phyloP scores from a whole-genome alignment of 2,113 vertebrate genomes.

The Seriola rivoliana region DNA sequence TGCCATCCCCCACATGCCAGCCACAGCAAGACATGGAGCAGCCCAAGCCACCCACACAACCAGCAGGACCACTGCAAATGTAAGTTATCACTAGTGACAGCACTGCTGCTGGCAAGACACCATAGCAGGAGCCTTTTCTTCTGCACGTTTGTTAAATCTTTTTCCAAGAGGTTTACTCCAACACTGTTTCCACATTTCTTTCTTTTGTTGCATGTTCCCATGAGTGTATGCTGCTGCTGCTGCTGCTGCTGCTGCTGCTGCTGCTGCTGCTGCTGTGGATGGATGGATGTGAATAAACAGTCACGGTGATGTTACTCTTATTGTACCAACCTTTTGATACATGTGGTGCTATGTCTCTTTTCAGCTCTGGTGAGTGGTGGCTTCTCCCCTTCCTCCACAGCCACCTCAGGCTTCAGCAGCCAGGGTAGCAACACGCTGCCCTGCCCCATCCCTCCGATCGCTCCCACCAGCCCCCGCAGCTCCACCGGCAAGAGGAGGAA shows the following conservation, averaged over 20 bases:
- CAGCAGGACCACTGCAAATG: constrained; percentile 93
- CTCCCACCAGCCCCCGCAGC: constrained; percentile 91
- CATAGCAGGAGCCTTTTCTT: constrained; percentile 56
- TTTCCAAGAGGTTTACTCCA: constrained; percentile 37
- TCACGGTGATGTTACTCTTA: constrained; percentile 15
- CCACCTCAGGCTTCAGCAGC: constrained; percentile 89
- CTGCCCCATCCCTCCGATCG: constrained; percentile 73
- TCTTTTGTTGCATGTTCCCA: constrained; percentile 15
- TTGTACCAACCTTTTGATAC: constrained; percentile 34
- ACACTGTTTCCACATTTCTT: constrained; percentile 5
- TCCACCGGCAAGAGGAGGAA: constrained; percentile 89
- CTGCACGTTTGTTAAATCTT: constrained; percentile 50
- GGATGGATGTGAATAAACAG: background rate
- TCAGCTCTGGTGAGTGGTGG: constrained; percentile 91
- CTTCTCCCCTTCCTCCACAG: constrained; percentile 92
- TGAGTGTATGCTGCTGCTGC: background rate
- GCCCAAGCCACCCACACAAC: constrained; percentile 83
- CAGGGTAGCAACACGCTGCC: constrained; percentile 90
- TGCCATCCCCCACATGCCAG: constrained; percentile 90
- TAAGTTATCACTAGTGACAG: constrained; percentile 80
- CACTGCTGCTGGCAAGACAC: constrained; percentile 63
- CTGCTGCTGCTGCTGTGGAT: background rate
- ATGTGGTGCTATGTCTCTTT: constrained; percentile 55
- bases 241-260: constrained; percentile 15
- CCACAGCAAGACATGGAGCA: constrained; percentile 91